Evolutionary conservation across 2,888 invertebrate genomes (phyloP).

Genomic region (Reticulitermes lucifugus): DNA sequence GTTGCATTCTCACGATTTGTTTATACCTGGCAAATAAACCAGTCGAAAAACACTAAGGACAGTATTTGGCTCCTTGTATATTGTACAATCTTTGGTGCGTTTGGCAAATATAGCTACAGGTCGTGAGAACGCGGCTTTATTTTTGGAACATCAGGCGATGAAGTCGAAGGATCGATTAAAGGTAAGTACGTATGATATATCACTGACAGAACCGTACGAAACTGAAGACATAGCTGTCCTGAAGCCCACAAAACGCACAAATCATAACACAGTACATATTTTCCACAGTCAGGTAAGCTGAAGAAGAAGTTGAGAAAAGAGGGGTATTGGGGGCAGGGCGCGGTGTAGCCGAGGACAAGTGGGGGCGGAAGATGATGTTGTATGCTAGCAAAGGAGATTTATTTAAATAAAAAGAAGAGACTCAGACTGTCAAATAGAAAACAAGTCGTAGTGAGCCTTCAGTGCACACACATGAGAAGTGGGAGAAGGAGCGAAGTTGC

Average conservation of each 20-base stretch:
- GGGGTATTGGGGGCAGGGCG: background rate
- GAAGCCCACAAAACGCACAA: too few species aligned
- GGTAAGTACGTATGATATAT: too few species aligned
- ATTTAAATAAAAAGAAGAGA: conserved; percentile 21
- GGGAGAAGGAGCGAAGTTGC: background rate
- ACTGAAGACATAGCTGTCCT: too few species aligned
- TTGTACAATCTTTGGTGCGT: too few species aligned
- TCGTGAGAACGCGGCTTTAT: background rate
- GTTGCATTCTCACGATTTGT: too few species aligned
- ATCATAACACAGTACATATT: background rate
- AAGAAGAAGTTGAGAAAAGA: background rate
- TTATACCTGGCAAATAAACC: too few species aligned
- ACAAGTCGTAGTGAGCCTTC: conserved; percentile 17
- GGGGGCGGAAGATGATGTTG: conserved; percentile 9
- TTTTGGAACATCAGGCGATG: background rate
- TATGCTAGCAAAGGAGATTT: conserved; percentile 14
- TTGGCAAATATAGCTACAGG: too few species aligned
- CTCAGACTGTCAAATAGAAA: conserved; percentile 28
- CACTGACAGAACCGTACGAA: too few species aligned
- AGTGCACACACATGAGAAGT: background rate
- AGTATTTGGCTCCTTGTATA: too few species aligned
- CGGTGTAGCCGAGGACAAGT: background rate
- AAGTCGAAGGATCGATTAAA: too few species aligned
- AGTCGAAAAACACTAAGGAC: too few species aligned
- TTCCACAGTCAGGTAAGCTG: conserved; percentile 27